Evolutionary conservation across 2,888 invertebrate genomes (phyloP).

Genomic region (Drosophila rellima): DNA sequence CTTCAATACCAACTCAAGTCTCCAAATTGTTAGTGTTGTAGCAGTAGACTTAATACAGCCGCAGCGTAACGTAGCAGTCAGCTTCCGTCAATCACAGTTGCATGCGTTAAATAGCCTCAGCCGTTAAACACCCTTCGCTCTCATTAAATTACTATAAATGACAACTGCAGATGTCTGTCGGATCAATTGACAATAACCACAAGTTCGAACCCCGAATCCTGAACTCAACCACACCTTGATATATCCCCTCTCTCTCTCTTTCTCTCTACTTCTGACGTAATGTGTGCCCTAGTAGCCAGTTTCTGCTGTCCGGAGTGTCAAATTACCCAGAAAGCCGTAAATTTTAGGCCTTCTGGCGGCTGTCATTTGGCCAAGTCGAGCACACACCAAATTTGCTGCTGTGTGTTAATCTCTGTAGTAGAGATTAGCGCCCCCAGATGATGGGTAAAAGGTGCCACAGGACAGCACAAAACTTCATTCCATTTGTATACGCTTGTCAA

Average conservation of each 20-base stretch:
- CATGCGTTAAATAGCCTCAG: conserved; percentile 28
- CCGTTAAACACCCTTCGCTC: conserved; percentile 28
- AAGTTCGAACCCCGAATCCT: conserved; percentile 26
- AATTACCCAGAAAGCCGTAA: conserved; percentile 81
- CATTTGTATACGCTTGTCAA: conserved; percentile 23
- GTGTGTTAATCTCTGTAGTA: conserved; percentile 76
- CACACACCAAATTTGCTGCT: conserved; percentile 69
- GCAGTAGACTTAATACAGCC: conserved; percentile 1
- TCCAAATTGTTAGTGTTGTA: not conserved
- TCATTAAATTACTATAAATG: conserved; percentile 66
- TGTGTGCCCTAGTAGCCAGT: conserved; percentile 27
- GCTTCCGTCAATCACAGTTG: conserved; percentile 38
- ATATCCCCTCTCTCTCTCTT: not conserved
- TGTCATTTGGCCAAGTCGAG: conserved; percentile 64
- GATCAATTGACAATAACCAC: conserved; percentile 80
- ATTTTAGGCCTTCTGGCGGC: conserved; percentile 76
- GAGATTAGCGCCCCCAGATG: conserved; percentile 76
- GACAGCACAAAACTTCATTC: conserved; percentile 29
- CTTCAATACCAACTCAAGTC: not conserved
- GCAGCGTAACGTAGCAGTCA: conserved; percentile 26
- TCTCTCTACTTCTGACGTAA: conserved; percentile 17
- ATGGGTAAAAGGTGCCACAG: conserved; percentile 44
- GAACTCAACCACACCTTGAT: conserved; percentile 11
- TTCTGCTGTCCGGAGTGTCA: conserved; percentile 73
- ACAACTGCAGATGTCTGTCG: conserved; percentile 78